Percentiles rank a stretch among this genome's conserved stretches.
Conservation (phyloP, 1,140 invertebrate species). For the Dinothrombium tinctorium region DNA sequence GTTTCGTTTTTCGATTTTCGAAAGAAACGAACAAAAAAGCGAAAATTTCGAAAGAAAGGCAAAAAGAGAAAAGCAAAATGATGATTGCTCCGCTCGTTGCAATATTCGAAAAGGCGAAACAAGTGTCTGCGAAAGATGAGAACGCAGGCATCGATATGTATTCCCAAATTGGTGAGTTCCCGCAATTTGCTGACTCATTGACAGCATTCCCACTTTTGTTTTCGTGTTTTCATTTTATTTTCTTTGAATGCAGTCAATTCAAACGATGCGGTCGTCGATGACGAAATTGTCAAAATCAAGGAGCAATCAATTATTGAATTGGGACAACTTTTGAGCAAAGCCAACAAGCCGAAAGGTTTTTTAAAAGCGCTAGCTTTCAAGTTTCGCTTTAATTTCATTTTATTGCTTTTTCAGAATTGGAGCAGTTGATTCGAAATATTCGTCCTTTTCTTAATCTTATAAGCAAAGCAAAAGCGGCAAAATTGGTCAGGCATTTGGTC, state of each 20-base stretch:
- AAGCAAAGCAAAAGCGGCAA: slow-evolving; percentile 96
- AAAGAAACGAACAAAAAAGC: too few species aligned
- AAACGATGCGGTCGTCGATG: neutral
- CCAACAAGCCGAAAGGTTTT: slow-evolving; percentile 7
- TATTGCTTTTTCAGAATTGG: slow-evolving; percentile 36
- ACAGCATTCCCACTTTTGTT: too few species aligned
- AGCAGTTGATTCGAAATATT: slow-evolving; percentile 72
- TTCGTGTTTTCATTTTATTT: too few species aligned
- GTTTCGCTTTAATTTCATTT: neutral
- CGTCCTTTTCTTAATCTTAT: slow-evolving; percentile 73
- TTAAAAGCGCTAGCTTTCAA: slow-evolving; percentile 1
- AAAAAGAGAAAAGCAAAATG: too few species aligned
- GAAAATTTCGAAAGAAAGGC: too few species aligned
- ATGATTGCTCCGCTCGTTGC: too few species aligned
- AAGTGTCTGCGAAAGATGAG: too few species aligned
- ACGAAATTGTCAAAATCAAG: neutral
- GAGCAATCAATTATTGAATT: slow-evolving; percentile 33
- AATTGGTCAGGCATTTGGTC: slow-evolving; percentile 80
- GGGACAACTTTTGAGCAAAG: slow-evolving; percentile 61
- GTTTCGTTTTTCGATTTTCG: too few species aligned
- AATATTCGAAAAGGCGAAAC: too few species aligned
- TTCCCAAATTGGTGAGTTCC: too few species aligned
- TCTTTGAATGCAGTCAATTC: neutral
- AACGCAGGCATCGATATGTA: too few species aligned
- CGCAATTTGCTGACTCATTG: too few species aligned